Base-by-base conservation (phyloP, 2,888 invertebrate species). In the Drosophila hamatofila region DNA sequence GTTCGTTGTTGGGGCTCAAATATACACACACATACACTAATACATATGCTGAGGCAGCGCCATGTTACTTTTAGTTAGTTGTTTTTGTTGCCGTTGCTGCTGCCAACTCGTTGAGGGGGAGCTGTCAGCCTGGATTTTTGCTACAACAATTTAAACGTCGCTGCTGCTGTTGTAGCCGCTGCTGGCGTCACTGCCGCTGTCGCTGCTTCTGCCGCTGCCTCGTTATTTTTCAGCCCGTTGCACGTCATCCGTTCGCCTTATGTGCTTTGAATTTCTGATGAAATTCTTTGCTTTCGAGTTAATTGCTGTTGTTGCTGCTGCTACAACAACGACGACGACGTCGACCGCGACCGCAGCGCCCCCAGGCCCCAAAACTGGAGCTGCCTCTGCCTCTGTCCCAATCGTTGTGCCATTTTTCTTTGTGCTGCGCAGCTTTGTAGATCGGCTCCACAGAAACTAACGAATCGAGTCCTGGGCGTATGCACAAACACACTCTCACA, bases 201-300 rank as follows among this genome's bases (percentile, higher is more conserved):
- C 46, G 73, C 56, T 48, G 73, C 62, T 63, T 11, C 30, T 33
- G 57, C 35, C 44, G 37, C 37, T 57, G 64, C 42, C 67, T 71
- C 68, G 81, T 83, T 80, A 80, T 67, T 85, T 83, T 85, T 80
- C 83, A 83, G 79, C 61, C 77, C 79, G 73, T 77, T 82, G 87
- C 88, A 84, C 84, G 88, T 88, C 84, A 84, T 85, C 82, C 83
- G 88, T 80, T 79, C 63, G 76, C 57, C 72, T 76, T 80, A 69
- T 84, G 77, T 87, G 83, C 83, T 89, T 81, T 88, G 84, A 90
- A 87, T 87, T 90, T 91, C 90, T 90, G 91, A 86, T 90, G 90
- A 90, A 90, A 90, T 90, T 90, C 90, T 89, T 90, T 85, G 81
- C 84, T 87, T 89, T 87, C 81, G 83, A 89, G 79, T 88, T 89